phyloP scores from a whole-genome alignment of 2,888 invertebrate genomes.

The Ichneumoninae sp. region DNA sequence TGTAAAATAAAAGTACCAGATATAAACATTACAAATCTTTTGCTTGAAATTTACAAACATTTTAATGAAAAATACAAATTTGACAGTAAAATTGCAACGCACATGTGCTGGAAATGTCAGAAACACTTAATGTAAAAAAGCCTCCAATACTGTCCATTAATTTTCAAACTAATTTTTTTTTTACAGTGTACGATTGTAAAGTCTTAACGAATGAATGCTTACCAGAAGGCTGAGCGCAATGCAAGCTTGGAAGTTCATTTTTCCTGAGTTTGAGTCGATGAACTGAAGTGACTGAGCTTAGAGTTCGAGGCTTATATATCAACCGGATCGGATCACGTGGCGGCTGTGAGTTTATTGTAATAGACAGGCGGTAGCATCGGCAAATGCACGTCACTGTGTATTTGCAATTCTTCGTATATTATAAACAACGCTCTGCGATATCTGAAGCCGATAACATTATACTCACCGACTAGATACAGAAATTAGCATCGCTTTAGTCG shows the following conservation, averaged over 20 bases:
- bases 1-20: too few species aligned
- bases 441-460: conserved; percentile 43
- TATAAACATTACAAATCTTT: too few species aligned
- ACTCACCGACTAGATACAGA: conserved; percentile 31
- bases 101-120: too few species aligned
- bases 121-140: too few species aligned
- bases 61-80: too few species aligned
- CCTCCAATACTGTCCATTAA: too few species aligned
- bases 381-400: conserved; percentile 17
- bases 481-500: conserved; percentile 26
- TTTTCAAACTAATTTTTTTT: too few species aligned
- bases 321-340: neutral
- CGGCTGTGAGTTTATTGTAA: neutral
- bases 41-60: too few species aligned
- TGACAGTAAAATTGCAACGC: too few species aligned
- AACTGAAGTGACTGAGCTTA: conserved; percentile 14
- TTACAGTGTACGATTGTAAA: too few species aligned
- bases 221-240: conserved; percentile 47
- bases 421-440: conserved; percentile 18
- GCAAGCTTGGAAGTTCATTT: conserved; percentile 45
- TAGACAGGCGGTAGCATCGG: neutral
- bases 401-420: conserved; percentile 29
- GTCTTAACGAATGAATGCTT: neutral
- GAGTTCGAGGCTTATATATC: conserved; percentile 44
- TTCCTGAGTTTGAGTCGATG: neutral